A percentile compares a stretch with the other conserved stretches of the same genome.
Conservation (phyloP, 2,113 vertebrate species). For the Odontesthes bonariensis region DNA sequence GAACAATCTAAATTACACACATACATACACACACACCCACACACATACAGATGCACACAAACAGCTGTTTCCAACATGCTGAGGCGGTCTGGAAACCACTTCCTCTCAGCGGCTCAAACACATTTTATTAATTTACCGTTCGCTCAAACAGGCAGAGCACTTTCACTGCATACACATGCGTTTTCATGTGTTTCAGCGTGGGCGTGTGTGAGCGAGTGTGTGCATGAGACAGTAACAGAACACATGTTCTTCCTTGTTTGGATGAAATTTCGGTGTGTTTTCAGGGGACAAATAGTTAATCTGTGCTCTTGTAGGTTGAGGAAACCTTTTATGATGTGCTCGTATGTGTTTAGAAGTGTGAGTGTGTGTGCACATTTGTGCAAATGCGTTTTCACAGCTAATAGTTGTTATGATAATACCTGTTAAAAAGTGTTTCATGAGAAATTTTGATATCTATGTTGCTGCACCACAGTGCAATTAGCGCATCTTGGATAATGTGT, state of each 20-base stretch:
- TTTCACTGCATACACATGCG: conserved; percentile 73
- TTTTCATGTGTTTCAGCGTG: conserved; percentile 5
- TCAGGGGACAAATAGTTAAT: conserved; percentile 29
- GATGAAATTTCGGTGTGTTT: conserved; percentile 29
- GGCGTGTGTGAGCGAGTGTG: neutral
- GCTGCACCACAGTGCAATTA: neutral
- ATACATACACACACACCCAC: conserved; percentile 19
- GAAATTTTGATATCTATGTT: neutral
- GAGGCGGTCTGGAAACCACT: conserved; percentile 79
- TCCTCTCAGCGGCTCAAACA: conserved; percentile 77
- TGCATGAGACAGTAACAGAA: neutral
- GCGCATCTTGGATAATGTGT: conserved; percentile 12
- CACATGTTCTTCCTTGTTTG: conserved; percentile 46
- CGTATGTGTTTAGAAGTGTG: conserved; percentile 21
- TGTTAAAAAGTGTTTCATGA: conserved; percentile 24
- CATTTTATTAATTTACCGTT: conserved; percentile 81
- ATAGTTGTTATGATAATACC: conserved; percentile 31
- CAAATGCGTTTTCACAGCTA: neutral
- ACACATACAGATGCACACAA: conserved; percentile 31
- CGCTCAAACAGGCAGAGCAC: conserved; percentile 72
- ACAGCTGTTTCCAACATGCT: conserved; percentile 81
- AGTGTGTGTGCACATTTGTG: neutral
- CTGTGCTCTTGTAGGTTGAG: conserved; percentile 22
- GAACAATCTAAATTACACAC: conserved; percentile 55
- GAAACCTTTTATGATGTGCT: conserved; percentile 30